phyloP scores from a whole-genome alignment of 1,140 invertebrate genomes.

The Phenacoccus solenopsis region DNA sequence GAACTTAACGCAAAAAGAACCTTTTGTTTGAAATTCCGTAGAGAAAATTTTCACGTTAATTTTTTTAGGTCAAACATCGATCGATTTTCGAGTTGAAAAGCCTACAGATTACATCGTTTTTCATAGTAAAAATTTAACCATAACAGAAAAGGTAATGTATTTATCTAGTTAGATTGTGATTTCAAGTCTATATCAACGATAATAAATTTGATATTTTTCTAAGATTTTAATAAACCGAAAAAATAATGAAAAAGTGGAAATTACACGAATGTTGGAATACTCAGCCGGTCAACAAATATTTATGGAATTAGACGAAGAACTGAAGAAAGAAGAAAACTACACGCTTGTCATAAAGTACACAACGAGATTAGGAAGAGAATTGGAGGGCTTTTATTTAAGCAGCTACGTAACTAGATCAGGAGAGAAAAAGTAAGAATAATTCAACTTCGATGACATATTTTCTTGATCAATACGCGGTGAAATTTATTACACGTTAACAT shows the following conservation, averaged over 20 bases:
- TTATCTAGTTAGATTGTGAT: too few species aligned
- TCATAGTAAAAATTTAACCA: slow-evolving; percentile 77
- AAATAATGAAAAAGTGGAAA: slow-evolving; percentile 45
- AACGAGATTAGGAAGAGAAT: slow-evolving; percentile 59
- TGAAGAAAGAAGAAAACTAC: slow-evolving; percentile 64
- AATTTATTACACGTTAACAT: too few species aligned
- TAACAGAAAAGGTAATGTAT: slow-evolving; percentile 70
- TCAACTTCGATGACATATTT: too few species aligned
- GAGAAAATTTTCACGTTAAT: slow-evolving; percentile 22
- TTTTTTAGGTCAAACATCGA: slow-evolving; percentile 62
- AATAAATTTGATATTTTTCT: slow-evolving; percentile 32
- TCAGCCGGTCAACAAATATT: slow-evolving; percentile 72
- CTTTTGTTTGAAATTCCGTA: too few species aligned
- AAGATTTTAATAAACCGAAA: slow-evolving; percentile 56
- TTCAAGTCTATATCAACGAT: slow-evolving; percentile 20
- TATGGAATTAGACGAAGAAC: slow-evolving; percentile 64
- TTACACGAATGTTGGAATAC: slow-evolving; percentile 64
- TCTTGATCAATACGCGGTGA: too few species aligned
- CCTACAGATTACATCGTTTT: slow-evolving; percentile 82
- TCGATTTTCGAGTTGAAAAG: slow-evolving; percentile 67
- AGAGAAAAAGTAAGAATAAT: slow-evolving; percentile 54
- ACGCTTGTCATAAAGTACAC: slow-evolving; percentile 72
- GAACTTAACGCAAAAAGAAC: too few species aligned
- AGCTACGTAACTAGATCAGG: slow-evolving; percentile 62
- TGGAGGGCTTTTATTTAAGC: slow-evolving; percentile 86